Evolutionary conservation across 2,888 invertebrate genomes (phyloP), one percentile per base, ranked within the genome.

Genomic region (Apocheima hispidaria): DNA sequence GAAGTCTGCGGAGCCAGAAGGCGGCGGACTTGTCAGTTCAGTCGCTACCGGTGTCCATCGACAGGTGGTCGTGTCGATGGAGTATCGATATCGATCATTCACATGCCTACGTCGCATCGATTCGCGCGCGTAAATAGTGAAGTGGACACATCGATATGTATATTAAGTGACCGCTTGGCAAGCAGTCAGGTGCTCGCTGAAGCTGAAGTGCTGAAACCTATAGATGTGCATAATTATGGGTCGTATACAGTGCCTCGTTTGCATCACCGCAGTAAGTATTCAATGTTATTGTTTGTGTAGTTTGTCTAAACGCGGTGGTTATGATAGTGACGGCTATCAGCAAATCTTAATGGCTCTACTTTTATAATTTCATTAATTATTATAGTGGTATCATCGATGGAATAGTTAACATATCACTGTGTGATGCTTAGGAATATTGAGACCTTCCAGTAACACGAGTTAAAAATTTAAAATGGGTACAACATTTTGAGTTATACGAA

Each of bases 191-290:
- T 79, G 75, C 75, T 72, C 65, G 57, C 68, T 64, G 61, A 67
- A 64, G 57, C 70, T 63, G 70, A 61, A 76, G 73, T 74, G 73
- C 44, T 70, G 49, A 28, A 35, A 43, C 10, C 9, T 9, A 33
- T 44, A 49, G 10, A 61, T 65, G 64, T 76, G 68, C 60, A 71
- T 66, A 73, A 69, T 63, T 63, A 88, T 87, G 90, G 82, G 78
- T 68, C 79, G 84, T 82, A 79, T 81, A 61, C 68, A 75, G 64
- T 81, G 75, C 63, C 66, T 84, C 61, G 66, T 87, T 68, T 81
- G 75, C 77, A 75, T 85, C 68, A 75, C 74, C 62, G 68, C 84
- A 77, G 90, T 90, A 66, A 83, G 86, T 84, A 58, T 48, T 54
- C 41, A 6, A 26, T 52, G 33, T 57, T 52, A 52, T 61, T 61